Base-by-base conservation (phyloP, 1,140 invertebrate species). In the Zaprionus vittiger region DNA sequence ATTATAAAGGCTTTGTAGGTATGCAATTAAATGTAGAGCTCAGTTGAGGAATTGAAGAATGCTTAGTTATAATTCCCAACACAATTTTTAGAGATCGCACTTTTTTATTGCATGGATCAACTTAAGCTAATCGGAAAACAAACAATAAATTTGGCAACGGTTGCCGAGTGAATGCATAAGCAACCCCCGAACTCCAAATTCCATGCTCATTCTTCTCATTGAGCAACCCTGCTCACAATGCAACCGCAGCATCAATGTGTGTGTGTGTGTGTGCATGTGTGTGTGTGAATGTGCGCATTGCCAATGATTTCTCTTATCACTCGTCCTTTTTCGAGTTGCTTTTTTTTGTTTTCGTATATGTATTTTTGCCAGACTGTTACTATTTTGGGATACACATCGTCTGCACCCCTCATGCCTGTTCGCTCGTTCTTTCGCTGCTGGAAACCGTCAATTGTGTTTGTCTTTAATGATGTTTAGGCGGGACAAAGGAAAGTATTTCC, bases 391-490 rank as follows among this genome's bases (percentile, higher is more conserved):
- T 72, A 28, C 54, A 56, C 54, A 47, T 47, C 41, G 41, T 9
- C n/a, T 9, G 14, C 37, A 38, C 37, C 37, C 37, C 37, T 38
- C 4, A 38, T 38, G 37, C 12, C 37, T 38, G 12, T 47, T 47
- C 41, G 41, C 12, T 15, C 37, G 31, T 34, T 38, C 37, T 15
- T 5, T 54, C 52, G 52, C 52, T 54, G 52, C 12, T 54, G 52
- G 41, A 47, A 17, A 47, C 78, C 77, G 76, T 90, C 89, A 84
- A 87, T 89, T 87, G 80, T 80, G 77, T 87, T 80, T 87, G 77
- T 84, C 83, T 79, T 81, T 89, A 87, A 87, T 84, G 84, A 87
- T 87, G 78, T 84, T 83, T 83, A 82, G 80, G 83, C 75, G 67
- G 72, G 77, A 86, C 79, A 73, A 55, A 59, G 20, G 26, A 34